Base-by-base conservation (phyloP, 2,797 vertebrate genomes). In the Basileuterus tristriatus region DNA sequence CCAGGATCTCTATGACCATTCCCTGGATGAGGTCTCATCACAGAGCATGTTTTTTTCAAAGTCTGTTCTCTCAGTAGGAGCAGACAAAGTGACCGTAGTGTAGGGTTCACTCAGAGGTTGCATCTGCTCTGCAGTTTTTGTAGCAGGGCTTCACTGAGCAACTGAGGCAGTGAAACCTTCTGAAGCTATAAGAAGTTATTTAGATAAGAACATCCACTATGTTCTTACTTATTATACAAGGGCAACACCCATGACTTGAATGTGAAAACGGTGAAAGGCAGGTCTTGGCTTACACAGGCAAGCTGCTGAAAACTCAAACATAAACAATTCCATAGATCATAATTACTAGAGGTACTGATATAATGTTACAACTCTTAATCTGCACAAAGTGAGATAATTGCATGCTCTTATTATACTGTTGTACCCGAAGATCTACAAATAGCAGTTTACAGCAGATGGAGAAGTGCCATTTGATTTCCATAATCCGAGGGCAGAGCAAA, bases 1-100 rank as follows among this genome's bases (percentile, higher is more conserved):
- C 14, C 8, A 11, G 6, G 7, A 59, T n/a, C 23, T 3, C 0
- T 50, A 11, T 2, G 32, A 41, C n/a, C 5, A 0, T 72, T 53
- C 29, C 46, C 53, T 56, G 56, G 59, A 65, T 62, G 39, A 91
- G 29, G 15, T 74, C 29, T 32, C 30, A 63, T 15, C 46, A 68
- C 23, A 71, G 18, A 9, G 6, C 34, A n/a, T 1, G 1, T 3
- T 63, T 93, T 89, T 36, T 26, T 50, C 6, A 0, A 74, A 46
- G 32, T 49, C 19, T 65, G 8, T 37, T 70, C 55, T 92, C 50
- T 88, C 76, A 32, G 43, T 17, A 63, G 52, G 39, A 91, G 6
- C 26, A 71, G 75, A 59, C 8, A 16, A 84, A 80, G 32, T 26
- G 23, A 58, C 62, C 20, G 36, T 37, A 90, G 60, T 17, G 27